Evolutionary conservation across 2,888 invertebrate genomes (phyloP).

Genomic region (Ceramica pisi): DNA sequence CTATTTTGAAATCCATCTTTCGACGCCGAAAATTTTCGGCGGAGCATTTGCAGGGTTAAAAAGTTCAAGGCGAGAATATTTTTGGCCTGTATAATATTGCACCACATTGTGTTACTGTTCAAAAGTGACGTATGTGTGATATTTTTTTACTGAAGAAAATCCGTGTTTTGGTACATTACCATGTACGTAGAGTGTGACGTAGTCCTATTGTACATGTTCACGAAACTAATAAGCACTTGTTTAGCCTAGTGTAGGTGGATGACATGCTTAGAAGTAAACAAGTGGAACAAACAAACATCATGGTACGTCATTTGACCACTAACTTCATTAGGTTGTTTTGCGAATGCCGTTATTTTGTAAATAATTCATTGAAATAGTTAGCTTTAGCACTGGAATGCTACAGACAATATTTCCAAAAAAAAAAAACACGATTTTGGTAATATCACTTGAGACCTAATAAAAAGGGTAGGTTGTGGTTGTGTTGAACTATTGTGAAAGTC

Average conservation of each 20-base stretch:
- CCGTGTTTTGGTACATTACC: constrained; percentile 1
- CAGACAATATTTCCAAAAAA: neutral
- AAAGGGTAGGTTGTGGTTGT: constrained; percentile 5
- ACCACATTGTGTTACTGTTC: constrained; percentile 33
- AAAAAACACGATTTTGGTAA: neutral
- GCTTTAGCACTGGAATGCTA: neutral
- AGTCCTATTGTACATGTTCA: constrained; percentile 28
- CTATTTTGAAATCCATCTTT: constrained; percentile 2
- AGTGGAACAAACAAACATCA: constrained; percentile 48
- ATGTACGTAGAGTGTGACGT: constrained; percentile 31
- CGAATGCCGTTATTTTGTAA: constrained; percentile 42
- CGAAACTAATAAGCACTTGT: constrained; percentile 23
- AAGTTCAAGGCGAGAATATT: constrained; percentile 49
- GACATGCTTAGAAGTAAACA: constrained; percentile 45
- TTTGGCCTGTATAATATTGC: constrained; percentile 36
- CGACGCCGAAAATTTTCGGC: constrained; percentile 18
- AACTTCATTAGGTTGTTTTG: constrained; percentile 48
- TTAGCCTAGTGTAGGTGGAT: constrained; percentile 38
- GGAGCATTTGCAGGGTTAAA: constrained; percentile 49
- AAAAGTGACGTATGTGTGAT: constrained; percentile 22
- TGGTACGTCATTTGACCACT: constrained; percentile 48
- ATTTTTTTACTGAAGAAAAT: constrained; percentile 18
- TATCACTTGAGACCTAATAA: neutral
- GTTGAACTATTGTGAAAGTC: constrained; percentile 15
- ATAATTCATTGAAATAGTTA: constrained; percentile 36